Conservation (phyloP, 2,797 vertebrate species). For the Pipistrellus pipistrellus region DNA sequence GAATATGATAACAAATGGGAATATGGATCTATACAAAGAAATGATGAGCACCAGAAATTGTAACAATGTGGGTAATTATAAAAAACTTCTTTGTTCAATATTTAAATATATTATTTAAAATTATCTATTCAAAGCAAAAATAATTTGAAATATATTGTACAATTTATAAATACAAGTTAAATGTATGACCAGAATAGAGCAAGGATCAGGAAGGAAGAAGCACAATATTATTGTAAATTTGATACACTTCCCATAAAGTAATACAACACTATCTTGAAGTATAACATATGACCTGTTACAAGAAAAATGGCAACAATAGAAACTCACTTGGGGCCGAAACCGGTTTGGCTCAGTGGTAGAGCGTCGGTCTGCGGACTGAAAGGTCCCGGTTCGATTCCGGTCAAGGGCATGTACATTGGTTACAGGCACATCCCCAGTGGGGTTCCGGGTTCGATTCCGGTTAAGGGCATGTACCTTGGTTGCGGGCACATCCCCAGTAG, state of each 20-base stretch:
- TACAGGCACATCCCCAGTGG: too few relatives aligned
- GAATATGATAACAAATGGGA: neutral
- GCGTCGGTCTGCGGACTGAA: too few relatives aligned
- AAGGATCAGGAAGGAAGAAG: neutral
- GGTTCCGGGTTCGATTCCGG: too few relatives aligned
- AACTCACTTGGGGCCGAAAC: neutral
- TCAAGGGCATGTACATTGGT: too few relatives aligned
- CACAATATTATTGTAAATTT: neutral
- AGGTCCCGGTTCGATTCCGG: too few relatives aligned
- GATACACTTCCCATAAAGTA: neutral
- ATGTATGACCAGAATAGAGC: neutral
- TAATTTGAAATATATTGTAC: constrained; percentile 17
- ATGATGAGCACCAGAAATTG: neutral
- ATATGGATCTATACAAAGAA: constrained; percentile 5
- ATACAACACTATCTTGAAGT: neutral
- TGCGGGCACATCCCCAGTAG: too few relatives aligned
- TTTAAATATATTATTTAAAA: neutral
- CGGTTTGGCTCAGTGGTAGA: too few relatives aligned
- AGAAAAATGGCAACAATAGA: constrained; percentile 20
- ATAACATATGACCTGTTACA: neutral
- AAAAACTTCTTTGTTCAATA: neutral
- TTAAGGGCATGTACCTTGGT: too few relatives aligned
- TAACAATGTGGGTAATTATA: neutral
- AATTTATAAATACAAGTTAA: constrained; percentile 1
- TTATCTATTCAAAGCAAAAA: neutral